Conservation (phyloP, 2,113 vertebrate species). For the Otis tarda region DNA sequence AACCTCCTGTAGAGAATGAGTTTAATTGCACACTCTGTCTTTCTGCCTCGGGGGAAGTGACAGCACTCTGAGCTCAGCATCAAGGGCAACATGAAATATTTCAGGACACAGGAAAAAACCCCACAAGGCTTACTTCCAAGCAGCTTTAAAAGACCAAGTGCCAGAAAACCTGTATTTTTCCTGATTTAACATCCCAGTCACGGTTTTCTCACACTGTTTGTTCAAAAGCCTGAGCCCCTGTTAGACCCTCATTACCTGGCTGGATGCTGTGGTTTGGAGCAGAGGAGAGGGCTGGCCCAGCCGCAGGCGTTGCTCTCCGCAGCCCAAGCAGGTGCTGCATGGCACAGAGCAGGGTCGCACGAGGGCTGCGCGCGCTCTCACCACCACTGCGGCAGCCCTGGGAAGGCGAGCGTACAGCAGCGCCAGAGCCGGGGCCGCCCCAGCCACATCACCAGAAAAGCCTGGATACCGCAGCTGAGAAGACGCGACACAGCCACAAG, state of each 20-base stretch:
- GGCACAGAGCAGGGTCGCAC: not conserved
- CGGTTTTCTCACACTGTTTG: not conserved
- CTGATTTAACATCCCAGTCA: not conserved
- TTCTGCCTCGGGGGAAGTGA: not conserved
- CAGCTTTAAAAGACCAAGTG: not conserved
- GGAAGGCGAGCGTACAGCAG: not conserved
- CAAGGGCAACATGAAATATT: conserved; percentile 2
- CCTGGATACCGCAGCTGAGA: accelerated
- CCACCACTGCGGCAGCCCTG: accelerated
- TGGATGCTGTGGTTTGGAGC: not conserved
- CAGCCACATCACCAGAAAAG: not conserved
- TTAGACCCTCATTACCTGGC: not conserved
- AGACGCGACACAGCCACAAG: too few relatives aligned
- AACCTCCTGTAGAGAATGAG: not conserved
- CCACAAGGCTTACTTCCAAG: not conserved
- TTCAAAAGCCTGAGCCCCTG: not conserved
- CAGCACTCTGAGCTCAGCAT: not conserved
- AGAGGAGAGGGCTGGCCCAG: not conserved
- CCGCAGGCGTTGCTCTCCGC: not conserved
- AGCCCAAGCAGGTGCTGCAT: not conserved
- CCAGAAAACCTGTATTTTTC: not conserved
- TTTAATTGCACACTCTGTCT: not conserved
- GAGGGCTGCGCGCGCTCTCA: accelerated
- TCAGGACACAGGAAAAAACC: not conserved
- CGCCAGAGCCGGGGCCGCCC: accelerated